Evolutionary conservation across 2,888 invertebrate genomes (phyloP), one percentile per base, ranked within the genome.

Genomic region (Ernsta delagoae): DNA sequence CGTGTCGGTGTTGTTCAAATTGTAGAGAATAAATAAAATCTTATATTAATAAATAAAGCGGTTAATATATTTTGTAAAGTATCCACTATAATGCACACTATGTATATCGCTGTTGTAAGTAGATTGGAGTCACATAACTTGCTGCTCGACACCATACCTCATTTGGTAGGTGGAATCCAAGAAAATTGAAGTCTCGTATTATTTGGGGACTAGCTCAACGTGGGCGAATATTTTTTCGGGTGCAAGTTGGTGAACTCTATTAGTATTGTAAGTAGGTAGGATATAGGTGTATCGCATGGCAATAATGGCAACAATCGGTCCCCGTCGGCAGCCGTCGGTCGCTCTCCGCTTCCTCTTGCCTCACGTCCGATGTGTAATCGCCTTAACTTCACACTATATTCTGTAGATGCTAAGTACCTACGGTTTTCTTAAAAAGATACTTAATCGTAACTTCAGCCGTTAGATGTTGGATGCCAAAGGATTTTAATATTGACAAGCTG

Each of bases 1-100:
- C 86, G 89, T 89, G 81, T 89, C 82, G 85, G 85, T 89, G 90
- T 89, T 83, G 86, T 87, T 89, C 5, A 48, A 88, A 84, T 76
- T 36, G 5, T 82, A 79, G 82, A 80, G 80, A 77, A n/a, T 9
- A 59, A 81, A 78, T 83, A 79, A 6, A 74, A 74, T 66, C 48
- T 60, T 71, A 75, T 6, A 1, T 1, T 39, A 59, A 41, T 72
- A 61, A 74, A 71, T 74, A 72, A 74, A 77, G 75, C 77, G 75
- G 77, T 79, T 73, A 82, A 75, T 84, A 82, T 76, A 75, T 70
- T 48, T 75, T 72, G 73, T 85, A 83, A 84, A 82, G 70, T 85
- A 82, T 77, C 56, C 43, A 79, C 62, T 80, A 80, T 78, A 71
- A 59, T 74, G 82, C n/a, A n/a, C 84, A 84, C 77, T 76, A 77